Percentiles rank a stretch among this genome's conserved stretches.
These are phyloP conservation scores for Mus spretus DNA, from an alignment of 2,797 vertebrate genomes.

Conservation along the genomic window DNA sequence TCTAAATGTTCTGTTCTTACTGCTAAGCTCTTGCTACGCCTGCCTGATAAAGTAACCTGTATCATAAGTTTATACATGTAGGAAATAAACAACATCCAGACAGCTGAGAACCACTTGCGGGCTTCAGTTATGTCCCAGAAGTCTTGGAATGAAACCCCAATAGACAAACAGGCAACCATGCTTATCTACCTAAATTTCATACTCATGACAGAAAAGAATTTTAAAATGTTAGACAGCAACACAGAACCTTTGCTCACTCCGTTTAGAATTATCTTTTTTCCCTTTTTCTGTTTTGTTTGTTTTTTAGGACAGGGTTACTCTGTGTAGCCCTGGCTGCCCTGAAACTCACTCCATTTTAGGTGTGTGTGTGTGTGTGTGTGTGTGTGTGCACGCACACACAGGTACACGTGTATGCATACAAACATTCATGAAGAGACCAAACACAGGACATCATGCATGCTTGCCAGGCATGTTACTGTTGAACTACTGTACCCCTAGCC, in stretches of 20 bases:
- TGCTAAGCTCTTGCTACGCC: background rate
- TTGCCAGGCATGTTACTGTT: background rate
- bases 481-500: background rate
- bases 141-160: background rate
- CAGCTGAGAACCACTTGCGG: background rate
- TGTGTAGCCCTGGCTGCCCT: background rate
- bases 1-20: background rate
- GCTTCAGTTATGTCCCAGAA: background rate
- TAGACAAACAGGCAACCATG: too few relatives aligned
- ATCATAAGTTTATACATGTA: background rate
- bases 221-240: background rate
- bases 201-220: background rate
- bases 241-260: background rate
- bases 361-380: too few relatives aligned
- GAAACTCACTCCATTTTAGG: background rate
- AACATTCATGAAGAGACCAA: background rate
- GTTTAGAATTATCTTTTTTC: background rate
- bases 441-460: background rate
- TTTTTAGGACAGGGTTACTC: background rate
- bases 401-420: too few relatives aligned
- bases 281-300: background rate
- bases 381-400: too few relatives aligned
- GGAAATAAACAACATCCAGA: background rate
- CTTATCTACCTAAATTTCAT: background rate
- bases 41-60: background rate